A percentile compares a stretch with the other conserved stretches of the same genome.
Evolutionary conservation across 2,113 vertebrate genomes (phyloP).

Genomic region (Leucoraja erinaceus): DNA sequence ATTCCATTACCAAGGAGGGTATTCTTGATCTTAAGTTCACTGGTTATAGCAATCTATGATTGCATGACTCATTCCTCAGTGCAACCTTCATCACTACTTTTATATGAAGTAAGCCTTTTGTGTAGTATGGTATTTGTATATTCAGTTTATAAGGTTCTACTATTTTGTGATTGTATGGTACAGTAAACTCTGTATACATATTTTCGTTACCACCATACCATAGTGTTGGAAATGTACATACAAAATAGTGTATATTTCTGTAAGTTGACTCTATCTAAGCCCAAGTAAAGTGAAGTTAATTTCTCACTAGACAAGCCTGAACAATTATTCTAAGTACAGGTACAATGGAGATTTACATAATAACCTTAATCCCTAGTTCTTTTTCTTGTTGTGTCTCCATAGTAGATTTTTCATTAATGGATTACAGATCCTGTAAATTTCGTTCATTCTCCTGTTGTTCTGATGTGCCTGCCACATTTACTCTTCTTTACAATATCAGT

Average conservation of each 20-base stretch:
- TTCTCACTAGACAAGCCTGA: slow-evolving; percentile 55
- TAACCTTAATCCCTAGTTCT: background rate
- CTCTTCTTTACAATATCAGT: background rate
- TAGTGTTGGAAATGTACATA: slow-evolving; percentile 55
- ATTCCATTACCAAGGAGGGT: slow-evolving; percentile 63
- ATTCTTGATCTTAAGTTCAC: slow-evolving; percentile 68
- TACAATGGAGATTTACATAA: background rate
- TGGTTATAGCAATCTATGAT: slow-evolving; percentile 64
- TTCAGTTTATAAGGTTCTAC: slow-evolving; percentile 57
- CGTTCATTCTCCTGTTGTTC: background rate
- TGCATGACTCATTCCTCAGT: slow-evolving; percentile 70
- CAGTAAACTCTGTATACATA: slow-evolving; percentile 67
- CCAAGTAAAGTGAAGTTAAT: slow-evolving; percentile 53
- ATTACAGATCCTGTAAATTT: slow-evolving; percentile 1
- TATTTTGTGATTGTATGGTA: slow-evolving; percentile 66
- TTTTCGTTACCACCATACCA: slow-evolving; percentile 60
- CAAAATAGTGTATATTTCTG: slow-evolving; percentile 54
- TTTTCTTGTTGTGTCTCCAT: background rate
- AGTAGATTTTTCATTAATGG: background rate
- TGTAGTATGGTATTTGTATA: slow-evolving; percentile 61
- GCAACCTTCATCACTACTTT: slow-evolving; percentile 62
- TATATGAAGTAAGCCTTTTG: slow-evolving; percentile 55
- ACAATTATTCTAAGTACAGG: slow-evolving; percentile 59
- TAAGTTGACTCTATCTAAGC: slow-evolving; percentile 46
- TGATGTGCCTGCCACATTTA: background rate